Conservation (phyloP, 2,797 vertebrate species). For the Chlorospingus semifuscus region DNA sequence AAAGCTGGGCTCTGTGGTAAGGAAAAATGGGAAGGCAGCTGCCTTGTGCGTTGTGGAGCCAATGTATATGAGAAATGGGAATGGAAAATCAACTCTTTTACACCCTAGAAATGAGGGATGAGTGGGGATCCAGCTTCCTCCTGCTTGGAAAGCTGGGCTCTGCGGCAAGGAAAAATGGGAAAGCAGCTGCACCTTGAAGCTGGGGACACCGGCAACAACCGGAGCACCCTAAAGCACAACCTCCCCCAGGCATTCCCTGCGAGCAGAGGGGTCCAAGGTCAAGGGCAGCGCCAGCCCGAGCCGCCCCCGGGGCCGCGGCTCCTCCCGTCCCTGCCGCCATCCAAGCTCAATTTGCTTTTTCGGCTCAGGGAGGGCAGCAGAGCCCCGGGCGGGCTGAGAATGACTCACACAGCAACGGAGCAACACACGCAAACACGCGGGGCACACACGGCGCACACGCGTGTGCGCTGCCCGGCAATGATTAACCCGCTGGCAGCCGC, state of each 20-base stretch:
- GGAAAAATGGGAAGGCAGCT: not conserved
- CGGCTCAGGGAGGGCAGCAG: not conserved
- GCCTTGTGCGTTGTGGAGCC: too few species aligned
- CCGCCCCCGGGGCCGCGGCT: fast-evolving
- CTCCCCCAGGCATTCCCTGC: fast-evolving
- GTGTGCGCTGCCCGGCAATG: not conserved
- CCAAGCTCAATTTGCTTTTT: not conserved
- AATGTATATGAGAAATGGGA: not conserved
- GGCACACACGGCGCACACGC: not conserved
- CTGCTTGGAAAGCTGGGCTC: not conserved
- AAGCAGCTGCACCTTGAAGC: fast-evolving
- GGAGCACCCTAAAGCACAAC: not conserved
- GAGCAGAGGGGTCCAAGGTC: not conserved
- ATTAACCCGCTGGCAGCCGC: not conserved
- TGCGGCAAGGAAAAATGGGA: not conserved
- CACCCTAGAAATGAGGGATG: not conserved
- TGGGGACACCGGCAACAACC: not conserved
- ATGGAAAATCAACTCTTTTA: fast-evolving
- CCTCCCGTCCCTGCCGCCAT: not conserved
- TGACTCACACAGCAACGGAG: slow-evolving; percentile 60
- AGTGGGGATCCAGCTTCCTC: not conserved
- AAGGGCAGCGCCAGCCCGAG: not conserved
- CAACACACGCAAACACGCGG: not conserved
- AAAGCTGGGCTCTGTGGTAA: fast-evolving
- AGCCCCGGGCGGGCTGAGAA: not conserved